A percentile compares a stretch with the other conserved stretches of the same genome.
Conservation (phyloP, 2,113 vertebrate genomes). For the Nymphicus hollandicus region DNA sequence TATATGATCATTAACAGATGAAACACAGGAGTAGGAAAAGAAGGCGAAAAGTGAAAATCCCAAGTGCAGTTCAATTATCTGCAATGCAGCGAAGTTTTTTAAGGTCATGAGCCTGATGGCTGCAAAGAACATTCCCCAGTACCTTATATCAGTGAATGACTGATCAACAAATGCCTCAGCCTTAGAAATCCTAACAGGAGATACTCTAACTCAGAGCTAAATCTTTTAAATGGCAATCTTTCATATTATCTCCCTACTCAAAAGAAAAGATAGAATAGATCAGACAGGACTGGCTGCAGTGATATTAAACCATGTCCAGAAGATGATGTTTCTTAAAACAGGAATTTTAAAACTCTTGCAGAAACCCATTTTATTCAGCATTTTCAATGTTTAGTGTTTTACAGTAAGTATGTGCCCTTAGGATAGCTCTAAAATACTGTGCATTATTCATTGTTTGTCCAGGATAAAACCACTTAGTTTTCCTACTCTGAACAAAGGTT, state of each 20-base stretch:
- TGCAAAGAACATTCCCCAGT: background rate
- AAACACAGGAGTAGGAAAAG: background rate
- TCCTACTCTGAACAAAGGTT: constrained; percentile 1
- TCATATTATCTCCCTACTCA: background rate
- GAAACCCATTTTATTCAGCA: background rate
- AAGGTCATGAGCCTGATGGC: background rate
- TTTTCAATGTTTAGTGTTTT: background rate
- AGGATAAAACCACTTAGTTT: background rate
- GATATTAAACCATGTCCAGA: background rate
- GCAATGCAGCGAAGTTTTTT: constrained; percentile 1
- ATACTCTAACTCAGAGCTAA: background rate
- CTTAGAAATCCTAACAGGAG: background rate
- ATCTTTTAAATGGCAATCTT: background rate
- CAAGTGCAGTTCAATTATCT: background rate
- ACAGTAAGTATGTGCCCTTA: background rate
- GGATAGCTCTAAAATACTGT: background rate
- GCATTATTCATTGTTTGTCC: constrained; percentile 9
- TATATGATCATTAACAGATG: background rate
- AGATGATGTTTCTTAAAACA: background rate
- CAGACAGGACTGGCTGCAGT: background rate
- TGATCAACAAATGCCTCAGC: background rate
- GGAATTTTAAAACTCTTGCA: background rate
- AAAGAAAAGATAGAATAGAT: background rate
- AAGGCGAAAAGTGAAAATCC: background rate
- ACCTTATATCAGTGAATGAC: background rate